A percentile compares a stretch with the other conserved stretches of the same genome.
Conservation (phyloP, 2,888 invertebrate genomes). For the Notocelia uddmanniana region DNA sequence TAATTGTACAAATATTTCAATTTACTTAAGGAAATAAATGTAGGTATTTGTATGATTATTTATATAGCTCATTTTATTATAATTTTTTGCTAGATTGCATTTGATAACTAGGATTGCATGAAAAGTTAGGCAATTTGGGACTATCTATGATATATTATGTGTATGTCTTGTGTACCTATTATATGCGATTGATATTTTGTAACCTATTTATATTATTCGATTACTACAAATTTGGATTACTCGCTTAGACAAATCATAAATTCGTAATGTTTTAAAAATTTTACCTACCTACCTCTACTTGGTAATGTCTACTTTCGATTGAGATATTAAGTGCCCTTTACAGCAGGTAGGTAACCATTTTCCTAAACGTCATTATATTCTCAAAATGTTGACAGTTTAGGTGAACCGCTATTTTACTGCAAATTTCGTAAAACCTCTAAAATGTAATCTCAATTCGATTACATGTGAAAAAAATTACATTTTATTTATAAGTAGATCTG, state of each 20-base stretch:
- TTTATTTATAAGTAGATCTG: neutral
- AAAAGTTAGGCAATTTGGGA: constrained; percentile 54
- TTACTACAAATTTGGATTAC: constrained; percentile 31
- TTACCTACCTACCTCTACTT: too few species aligned
- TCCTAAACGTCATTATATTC: neutral
- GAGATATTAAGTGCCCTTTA: too few species aligned
- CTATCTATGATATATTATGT: constrained; percentile 56
- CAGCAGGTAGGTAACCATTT: too few species aligned
- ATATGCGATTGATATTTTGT: constrained; percentile 47
- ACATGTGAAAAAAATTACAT: neutral
- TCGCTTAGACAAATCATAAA: neutral
- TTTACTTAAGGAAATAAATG: constrained; percentile 31
- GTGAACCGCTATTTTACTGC: neutral
- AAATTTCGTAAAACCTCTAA: neutral
- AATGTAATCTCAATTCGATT: neutral
- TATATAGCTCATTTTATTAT: constrained; percentile 32
- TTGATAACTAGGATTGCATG: constrained; percentile 47
- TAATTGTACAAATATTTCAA: constrained; percentile 21
- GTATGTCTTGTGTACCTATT: constrained; percentile 46
- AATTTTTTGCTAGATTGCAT: constrained; percentile 37
- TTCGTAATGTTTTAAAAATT: neutral
- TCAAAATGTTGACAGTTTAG: neutral
- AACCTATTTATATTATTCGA: constrained; percentile 34
- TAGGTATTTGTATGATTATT: constrained; percentile 17
- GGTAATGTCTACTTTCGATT: neutral